Conservation (phyloP, 2,113 vertebrate genomes). For the Semnornis frantzii region DNA sequence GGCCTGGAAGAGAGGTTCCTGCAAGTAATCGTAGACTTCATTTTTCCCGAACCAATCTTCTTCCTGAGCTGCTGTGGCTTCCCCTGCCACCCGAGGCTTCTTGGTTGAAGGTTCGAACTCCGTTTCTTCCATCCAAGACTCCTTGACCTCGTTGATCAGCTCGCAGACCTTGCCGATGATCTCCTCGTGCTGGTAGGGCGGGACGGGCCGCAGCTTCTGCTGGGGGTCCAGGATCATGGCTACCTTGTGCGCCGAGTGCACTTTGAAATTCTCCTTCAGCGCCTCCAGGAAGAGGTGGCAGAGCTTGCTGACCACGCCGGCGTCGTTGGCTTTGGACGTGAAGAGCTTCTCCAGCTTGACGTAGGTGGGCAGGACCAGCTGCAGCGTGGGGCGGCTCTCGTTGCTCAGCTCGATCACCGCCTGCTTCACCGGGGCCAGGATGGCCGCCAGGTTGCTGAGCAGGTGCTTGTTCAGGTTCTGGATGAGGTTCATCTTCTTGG, state of each 20-base stretch:
- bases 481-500: constrained; percentile 91
- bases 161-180: constrained; percentile 94
- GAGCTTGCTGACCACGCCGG: constrained; percentile 92
- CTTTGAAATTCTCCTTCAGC: constrained; percentile 98
- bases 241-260: constrained; percentile 94
- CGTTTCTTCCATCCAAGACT: constrained; percentile 83
- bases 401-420: constrained; percentile 92
- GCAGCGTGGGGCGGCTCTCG: constrained; percentile 92
- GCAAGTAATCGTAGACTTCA: constrained; percentile 87
- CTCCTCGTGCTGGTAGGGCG: constrained; percentile 96
- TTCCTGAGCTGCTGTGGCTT: constrained; percentile 73
- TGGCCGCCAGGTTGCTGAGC: constrained; percentile 90
- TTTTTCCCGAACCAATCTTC: constrained; percentile 88
- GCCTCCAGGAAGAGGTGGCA: constrained; percentile 98
- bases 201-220: constrained; percentile 93
- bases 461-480: constrained; percentile 97
- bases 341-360: constrained; percentile 98
- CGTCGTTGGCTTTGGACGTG: constrained; percentile 95
- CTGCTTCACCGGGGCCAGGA: constrained; percentile 91
- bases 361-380: constrained; percentile 95
- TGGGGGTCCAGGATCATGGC: constrained; percentile 98
- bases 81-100: constrained; percentile 81
- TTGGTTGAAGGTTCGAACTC: constrained; percentile 86
- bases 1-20: constrained; percentile 84
- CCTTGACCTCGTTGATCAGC: constrained; percentile 88